Base-by-base conservation (phyloP, 2,888 invertebrate species). In the Cepaea hortensis region DNA sequence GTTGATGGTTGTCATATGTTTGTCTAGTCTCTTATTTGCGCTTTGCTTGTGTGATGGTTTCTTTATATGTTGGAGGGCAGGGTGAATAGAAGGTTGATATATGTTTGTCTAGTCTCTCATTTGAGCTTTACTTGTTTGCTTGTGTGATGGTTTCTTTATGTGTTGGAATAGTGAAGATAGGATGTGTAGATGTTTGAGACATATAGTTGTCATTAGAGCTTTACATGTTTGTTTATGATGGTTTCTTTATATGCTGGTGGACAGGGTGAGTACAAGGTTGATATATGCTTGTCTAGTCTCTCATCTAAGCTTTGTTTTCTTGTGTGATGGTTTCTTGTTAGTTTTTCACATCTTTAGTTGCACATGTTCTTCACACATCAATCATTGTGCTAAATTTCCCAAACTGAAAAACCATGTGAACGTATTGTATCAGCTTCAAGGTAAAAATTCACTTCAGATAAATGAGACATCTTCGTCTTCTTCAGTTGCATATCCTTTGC, bases 201-300 rank as follows among this genome's bases (percentile, higher is more conserved):
- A 35, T 35, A 35, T 35, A 35, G 35, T 35, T 35, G 35, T 35
- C 35, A 35, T 35, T 35, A 35, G 35, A 35, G 35, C 35, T 35
- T 35, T 35, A 35, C 35, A 35, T 35, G 35, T 35, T 35, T 35
- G 35, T 35, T 35, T 35, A 35, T 35, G 35, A 98, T 95, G 99
- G 98, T 77, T 99, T 99, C 96, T 99, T 99, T 95, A 97, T 99
- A 91, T 98, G 98, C 95, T 99, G 99, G 99, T 99, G 98, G 95
- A 98, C 98, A 94, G 98, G 98, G 89, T 97, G 97, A 91, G 96
- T 96, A 96, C 98, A 98, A 95, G 95, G 95, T 92, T 73, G 72
- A 72, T 15, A 61, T 61, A 61, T 3, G 23, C 4, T 75, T 15
- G 20, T 75, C 9, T 20, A 6, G 35, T 46, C 11, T 3, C 46